A percentile compares a stretch with the other conserved stretches of the same genome.
Evolutionary conservation across 1,140 invertebrate species (phyloP).

Genomic region (Liolophura sinensis): DNA sequence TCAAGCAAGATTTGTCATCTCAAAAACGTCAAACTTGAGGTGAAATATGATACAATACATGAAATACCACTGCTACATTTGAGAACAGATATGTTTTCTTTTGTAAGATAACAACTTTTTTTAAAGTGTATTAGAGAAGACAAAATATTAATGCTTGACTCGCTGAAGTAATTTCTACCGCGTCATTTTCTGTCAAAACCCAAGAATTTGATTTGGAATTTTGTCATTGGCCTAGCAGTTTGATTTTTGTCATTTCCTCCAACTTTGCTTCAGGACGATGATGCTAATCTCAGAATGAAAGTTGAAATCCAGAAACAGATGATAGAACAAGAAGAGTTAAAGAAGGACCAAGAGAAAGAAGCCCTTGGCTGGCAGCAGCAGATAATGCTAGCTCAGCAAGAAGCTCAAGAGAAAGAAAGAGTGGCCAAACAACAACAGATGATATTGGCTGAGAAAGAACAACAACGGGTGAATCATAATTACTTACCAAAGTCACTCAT

Average conservation of each 20-base stretch:
- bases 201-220: neutral
- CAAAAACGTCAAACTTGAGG: too few species aligned
- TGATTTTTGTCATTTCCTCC: too few species aligned
- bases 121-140: neutral
- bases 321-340: constrained; percentile 16
- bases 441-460: constrained; percentile 11
- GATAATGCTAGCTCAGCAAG: neutral
- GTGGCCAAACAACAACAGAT: constrained; percentile 18
- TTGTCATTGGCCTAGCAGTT: neutral
- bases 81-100: too few species aligned
- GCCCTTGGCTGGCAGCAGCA: constrained; percentile 1
- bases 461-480: constrained; percentile 20
- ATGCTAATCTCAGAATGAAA: constrained; percentile 19
- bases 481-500: constrained; percentile 18
- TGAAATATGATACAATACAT: too few species aligned
- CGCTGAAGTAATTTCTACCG: constrained; percentile 1
- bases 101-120: too few species aligned
- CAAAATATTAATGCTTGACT: neutral
- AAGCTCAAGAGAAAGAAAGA: neutral
- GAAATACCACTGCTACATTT: too few species aligned
- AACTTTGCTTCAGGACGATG: neutral
- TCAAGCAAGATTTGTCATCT: too few species aligned
- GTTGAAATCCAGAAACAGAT: constrained; percentile 24
- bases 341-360: constrained; percentile 19
- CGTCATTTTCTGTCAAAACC: neutral